Evolutionary conservation across 2,113 vertebrate species (phyloP).

Genomic region (Rhinolophus sinicus): DNA sequence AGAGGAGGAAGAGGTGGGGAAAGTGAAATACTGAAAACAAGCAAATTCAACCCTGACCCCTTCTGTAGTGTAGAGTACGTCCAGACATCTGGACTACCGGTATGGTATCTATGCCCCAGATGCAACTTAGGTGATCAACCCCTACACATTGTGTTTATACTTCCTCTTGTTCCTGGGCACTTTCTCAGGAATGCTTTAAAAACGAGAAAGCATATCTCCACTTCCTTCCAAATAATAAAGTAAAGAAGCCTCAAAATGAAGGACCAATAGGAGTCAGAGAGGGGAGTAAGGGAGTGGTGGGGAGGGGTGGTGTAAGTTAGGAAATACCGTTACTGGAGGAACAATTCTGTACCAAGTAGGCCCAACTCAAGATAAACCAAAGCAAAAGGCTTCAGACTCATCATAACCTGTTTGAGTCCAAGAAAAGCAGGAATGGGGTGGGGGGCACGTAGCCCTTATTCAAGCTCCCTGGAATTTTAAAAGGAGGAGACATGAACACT

Average conservation of each 20-base stretch:
- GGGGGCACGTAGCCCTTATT: not conserved
- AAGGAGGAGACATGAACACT: not conserved
- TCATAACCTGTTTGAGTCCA: not conserved
- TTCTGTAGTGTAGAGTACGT: not conserved
- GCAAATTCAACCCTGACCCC: not conserved
- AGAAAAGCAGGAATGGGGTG: not conserved
- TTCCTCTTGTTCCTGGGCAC: not conserved
- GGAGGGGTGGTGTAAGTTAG: not conserved
- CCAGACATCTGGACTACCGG: not conserved
- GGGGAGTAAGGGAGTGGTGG: not conserved
- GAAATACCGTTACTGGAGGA: not conserved
- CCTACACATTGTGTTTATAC: not conserved
- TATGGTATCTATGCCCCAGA: not conserved
- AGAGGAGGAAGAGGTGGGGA: not conserved
- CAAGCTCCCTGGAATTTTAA: not conserved
- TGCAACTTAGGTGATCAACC: not conserved
- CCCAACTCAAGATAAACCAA: slow-evolving; percentile 18
- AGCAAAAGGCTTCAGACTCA: not conserved
- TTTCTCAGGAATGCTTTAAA: slow-evolving; percentile 20
- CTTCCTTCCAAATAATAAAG: slow-evolving; percentile 29
- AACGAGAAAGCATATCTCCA: not conserved
- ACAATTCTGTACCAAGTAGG: not conserved
- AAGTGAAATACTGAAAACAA: not conserved
- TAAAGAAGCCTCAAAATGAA: slow-evolving; percentile 37
- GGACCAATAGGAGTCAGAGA: not conserved